Percentiles rank a stretch among this genome's conserved stretches.
Conservation (phyloP, 2,888 invertebrate species). For the Priocnemis perturbator region DNA sequence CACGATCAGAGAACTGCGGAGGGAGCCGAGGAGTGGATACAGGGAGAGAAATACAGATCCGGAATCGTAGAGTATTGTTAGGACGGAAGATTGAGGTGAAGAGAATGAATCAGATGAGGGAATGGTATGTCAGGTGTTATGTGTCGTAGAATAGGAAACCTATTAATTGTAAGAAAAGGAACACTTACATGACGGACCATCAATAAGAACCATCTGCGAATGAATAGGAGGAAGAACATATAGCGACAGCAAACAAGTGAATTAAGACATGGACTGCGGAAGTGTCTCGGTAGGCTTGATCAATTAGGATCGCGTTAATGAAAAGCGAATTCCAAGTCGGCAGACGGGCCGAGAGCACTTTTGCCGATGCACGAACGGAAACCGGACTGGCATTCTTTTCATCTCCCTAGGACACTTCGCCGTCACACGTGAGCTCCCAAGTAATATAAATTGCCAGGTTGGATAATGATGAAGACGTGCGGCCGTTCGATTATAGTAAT, state of each 20-base stretch:
- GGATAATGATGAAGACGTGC: constrained; percentile 1
- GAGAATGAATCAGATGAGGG: no score
- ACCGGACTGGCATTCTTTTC: background rate
- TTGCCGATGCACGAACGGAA: background rate
- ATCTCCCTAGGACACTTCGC: background rate
- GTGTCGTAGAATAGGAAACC: no score
- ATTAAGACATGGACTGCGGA: no score
- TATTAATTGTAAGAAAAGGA: no score
- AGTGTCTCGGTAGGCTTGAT: no score
- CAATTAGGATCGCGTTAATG: constrained; percentile 4
- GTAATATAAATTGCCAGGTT: constrained; percentile 20
- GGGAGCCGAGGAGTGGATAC: constrained; percentile 65
- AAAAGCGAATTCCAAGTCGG: constrained; percentile 1
- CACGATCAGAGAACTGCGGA: constrained; percentile 59
- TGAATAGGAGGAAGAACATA: background rate
- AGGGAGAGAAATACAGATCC: constrained; percentile 37
- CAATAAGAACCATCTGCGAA: background rate
- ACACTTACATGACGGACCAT: no score
- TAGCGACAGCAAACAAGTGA: no score
- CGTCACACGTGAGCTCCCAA: background rate
- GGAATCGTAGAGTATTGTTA: background rate
- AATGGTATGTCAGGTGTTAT: no score
- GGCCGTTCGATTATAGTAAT: constrained; percentile 33
- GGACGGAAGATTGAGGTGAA: no score
- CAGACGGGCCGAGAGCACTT: no score